Evolutionary conservation across 2,797 vertebrate species (phyloP), one percentile per base, ranked within the genome.

Genomic region (Coregonus ussuriensis): DNA sequence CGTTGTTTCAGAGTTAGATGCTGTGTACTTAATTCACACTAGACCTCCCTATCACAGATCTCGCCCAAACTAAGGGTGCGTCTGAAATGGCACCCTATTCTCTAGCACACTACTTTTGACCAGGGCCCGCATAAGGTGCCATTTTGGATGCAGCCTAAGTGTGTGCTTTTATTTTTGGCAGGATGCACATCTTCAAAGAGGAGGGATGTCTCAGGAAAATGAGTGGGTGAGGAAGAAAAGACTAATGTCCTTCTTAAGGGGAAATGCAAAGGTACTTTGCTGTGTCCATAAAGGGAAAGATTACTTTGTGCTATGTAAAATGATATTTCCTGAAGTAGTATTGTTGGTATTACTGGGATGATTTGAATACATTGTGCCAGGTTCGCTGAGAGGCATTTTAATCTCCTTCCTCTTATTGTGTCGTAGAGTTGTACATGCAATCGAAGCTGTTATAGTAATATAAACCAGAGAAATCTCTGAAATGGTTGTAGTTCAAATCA

Each of bases 221-320:
- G 85, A 92, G 86, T 91, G 91, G 89, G 91, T 80, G 83, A 90
- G 86, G 72, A 91, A 88, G 78, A 82, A 79, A 85, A 86, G 79
- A 89, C 84, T 93, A 71, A 91, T 91, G 86, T 84, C 88, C 80
- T 79, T 93, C 87, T 91, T 94, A 82, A 87, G 88, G 81, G 84
- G 90, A 73, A 90, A 83, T 81, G 78, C 79, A 77, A 86, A 92
- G 92, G 94, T 94, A 93, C 13, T 75, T 1, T n/a, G 33, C 71
- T 83, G 78, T 72, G 37, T 86, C 82, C 75, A 76, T 75, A 66
- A 84, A 63, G 73, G 79, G 54, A 77, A 71, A 59, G 76, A 59
- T 53, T 75, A 51, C 41, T 80, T 82, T 78, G 82, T 76, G 79
- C 68, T 68, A 78, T 84, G 29, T 72, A 79, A 82, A 82, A 82